Evolutionary conservation across 2,113 vertebrate species (phyloP).

Genomic region (Lophius piscatorius): DNA sequence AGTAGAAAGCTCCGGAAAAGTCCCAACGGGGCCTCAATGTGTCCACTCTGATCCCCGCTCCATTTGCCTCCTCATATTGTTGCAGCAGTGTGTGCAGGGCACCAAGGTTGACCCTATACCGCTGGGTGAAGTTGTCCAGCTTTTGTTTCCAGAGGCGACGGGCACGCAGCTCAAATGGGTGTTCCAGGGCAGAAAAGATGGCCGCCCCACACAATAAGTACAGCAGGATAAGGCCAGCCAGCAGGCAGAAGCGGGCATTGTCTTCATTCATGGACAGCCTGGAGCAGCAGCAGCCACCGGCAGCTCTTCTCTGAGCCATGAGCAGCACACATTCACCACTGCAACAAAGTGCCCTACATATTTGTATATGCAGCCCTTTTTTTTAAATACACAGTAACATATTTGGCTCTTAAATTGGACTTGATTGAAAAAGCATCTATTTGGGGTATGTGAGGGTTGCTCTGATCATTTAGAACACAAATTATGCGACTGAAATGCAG

Average conservation of each 20-base stretch:
- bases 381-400: background rate
- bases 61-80: slow-evolving; percentile 80
- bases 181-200: slow-evolving; percentile 82
- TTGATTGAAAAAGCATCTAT: background rate
- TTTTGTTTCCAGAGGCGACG: slow-evolving; percentile 76
- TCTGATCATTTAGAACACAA: too few species aligned
- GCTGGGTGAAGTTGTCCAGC: slow-evolving; percentile 77
- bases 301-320: slow-evolving; percentile 77
- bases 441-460: background rate
- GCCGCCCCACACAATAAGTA: slow-evolving; percentile 82
- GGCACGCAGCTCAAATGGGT: slow-evolving; percentile 75
- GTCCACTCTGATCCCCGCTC: slow-evolving; percentile 79
- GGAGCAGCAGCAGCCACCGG: slow-evolving; percentile 65
- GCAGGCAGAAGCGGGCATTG: slow-evolving; percentile 82
- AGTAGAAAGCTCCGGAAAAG: slow-evolving; percentile 83
- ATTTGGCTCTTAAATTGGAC: slow-evolving; percentile 2
- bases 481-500: background rate
- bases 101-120: slow-evolving; percentile 67
- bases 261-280: slow-evolving; percentile 79
- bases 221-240: slow-evolving; percentile 80
- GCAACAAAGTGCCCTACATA: slow-evolving; percentile 23
- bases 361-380: too few species aligned
- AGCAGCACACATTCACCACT: slow-evolving; percentile 46
- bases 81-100: slow-evolving; percentile 75
- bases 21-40: slow-evolving; percentile 82